These are phyloP conservation scores for Plectropomus leopardus DNA, from an alignment of 2,113 vertebrate genomes.

Conservation along the genomic window DNA sequence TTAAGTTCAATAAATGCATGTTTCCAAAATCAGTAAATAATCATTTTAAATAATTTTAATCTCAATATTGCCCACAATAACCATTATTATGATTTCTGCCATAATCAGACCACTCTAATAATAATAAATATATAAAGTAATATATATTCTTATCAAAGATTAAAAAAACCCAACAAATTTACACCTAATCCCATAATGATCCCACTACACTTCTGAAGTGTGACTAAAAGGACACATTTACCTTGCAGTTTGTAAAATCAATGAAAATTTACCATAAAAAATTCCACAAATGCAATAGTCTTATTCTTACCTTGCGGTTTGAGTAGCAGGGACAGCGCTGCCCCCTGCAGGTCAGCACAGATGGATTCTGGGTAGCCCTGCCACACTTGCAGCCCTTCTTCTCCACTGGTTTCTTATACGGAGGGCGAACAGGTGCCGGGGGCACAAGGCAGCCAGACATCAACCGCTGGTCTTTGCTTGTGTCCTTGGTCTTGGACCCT, in stretches of 20 bases:
- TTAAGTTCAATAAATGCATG: too few species aligned
- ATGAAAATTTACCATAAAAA: background rate
- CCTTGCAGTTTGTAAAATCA: background rate
- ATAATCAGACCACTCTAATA: too few species aligned
- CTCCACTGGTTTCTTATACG: constrained; percentile 96
- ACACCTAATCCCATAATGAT: background rate
- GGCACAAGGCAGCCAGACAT: constrained; percentile 91
- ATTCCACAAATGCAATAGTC: too few species aligned
- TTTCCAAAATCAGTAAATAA: too few species aligned
- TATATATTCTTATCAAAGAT: background rate
- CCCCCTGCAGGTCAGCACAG: constrained; percentile 98
- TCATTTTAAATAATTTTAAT: too few species aligned
- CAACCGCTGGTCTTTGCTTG: constrained; percentile 92
- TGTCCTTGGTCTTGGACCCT: constrained; percentile 93
- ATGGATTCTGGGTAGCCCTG: constrained; percentile 98
- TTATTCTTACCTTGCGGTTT: constrained; percentile 90
- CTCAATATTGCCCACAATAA: too few species aligned
- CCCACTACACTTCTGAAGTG: background rate
- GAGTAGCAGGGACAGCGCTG: constrained; percentile 98
- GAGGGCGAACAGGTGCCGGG: constrained; percentile 91
- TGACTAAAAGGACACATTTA: background rate
- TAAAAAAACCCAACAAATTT: background rate
- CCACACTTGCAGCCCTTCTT: constrained; percentile 99
- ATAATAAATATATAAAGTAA: too few species aligned
- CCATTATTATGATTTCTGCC: too few species aligned